phyloP scores from a whole-genome alignment of 1,140 invertebrate species.

The Euura saliciscinereae region DNA sequence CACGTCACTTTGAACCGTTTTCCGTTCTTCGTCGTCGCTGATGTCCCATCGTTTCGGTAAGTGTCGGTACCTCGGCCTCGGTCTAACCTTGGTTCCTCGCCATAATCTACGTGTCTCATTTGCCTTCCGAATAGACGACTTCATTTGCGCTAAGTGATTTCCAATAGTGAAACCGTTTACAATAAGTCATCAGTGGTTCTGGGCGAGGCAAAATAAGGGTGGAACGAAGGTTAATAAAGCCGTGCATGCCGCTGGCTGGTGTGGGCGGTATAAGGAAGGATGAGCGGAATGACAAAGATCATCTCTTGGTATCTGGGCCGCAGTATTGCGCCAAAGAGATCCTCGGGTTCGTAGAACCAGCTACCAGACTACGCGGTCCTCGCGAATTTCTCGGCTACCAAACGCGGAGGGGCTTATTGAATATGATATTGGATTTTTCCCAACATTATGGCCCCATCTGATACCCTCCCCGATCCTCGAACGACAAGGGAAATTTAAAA shows the following conservation, averaged over 20 bases:
- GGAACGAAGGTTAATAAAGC: not conserved
- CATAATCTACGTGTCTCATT: not conserved
- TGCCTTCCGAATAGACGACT: not conserved
- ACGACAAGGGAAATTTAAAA: conserved; percentile 7
- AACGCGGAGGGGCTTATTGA: not conserved
- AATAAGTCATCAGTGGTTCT: not conserved
- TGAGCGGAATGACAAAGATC: not conserved
- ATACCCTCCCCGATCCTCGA: not conserved
- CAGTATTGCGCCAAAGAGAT: not conserved
- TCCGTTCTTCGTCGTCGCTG: not conserved
- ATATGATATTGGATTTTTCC: conserved; percentile 4
- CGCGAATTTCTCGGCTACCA: not conserved
- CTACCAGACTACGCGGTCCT: not conserved
- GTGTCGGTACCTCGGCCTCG: not conserved
- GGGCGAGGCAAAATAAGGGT: not conserved
- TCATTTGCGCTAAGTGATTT: conserved; percentile 3
- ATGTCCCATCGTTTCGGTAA: not conserved
- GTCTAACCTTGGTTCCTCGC: no score
- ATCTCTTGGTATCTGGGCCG: not conserved
- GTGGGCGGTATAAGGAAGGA: not conserved
- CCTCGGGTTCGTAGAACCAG: not conserved
- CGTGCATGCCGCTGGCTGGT: not conserved
- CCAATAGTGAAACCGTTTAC: not conserved
- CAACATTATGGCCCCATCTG: conserved; percentile 3
- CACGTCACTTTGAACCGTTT: no score